Percentiles rank a stretch among this genome's conserved stretches.
These are phyloP conservation scores for Phoenoteleia sp. DNA, from an alignment of 2,888 invertebrate genomes.

Conservation along the genomic window DNA sequence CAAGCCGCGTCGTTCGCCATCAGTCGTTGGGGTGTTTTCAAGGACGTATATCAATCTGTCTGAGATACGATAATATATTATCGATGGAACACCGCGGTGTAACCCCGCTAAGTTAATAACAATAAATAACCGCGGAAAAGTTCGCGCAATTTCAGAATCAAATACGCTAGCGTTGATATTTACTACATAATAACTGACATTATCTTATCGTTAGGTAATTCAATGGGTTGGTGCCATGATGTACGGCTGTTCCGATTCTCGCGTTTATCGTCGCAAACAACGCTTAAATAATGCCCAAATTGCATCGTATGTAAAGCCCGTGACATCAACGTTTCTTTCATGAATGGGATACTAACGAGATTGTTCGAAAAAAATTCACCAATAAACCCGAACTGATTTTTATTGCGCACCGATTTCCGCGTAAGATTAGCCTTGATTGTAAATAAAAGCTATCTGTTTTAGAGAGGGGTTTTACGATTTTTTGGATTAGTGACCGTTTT, in stretches of 20 bases:
- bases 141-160: constrained; percentile 38
- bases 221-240: constrained; percentile 44
- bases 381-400: constrained; percentile 28
- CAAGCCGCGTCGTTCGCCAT: background rate
- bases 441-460: constrained; percentile 31
- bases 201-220: constrained; percentile 68
- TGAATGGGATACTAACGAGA: constrained; percentile 55
- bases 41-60: constrained; percentile 21
- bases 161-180: constrained; percentile 52
- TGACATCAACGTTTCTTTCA: constrained; percentile 35
- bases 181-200: constrained; percentile 65
- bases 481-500: constrained; percentile 3
- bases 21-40: background rate
- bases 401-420: constrained; percentile 8
- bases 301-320: background rate
- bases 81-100: constrained; percentile 8
- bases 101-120: constrained; percentile 32
- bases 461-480: too few relatives aligned
- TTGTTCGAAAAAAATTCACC: background rate
- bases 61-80: constrained; percentile 5
- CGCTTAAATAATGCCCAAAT: constrained; percentile 46
- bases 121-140: constrained; percentile 50
- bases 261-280: constrained; percentile 48
- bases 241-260: constrained; percentile 40
- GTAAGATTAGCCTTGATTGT: constrained; percentile 6